phyloP scores from a whole-genome alignment of 1,140 invertebrate species.

The Phenacoccus solenopsis region DNA sequence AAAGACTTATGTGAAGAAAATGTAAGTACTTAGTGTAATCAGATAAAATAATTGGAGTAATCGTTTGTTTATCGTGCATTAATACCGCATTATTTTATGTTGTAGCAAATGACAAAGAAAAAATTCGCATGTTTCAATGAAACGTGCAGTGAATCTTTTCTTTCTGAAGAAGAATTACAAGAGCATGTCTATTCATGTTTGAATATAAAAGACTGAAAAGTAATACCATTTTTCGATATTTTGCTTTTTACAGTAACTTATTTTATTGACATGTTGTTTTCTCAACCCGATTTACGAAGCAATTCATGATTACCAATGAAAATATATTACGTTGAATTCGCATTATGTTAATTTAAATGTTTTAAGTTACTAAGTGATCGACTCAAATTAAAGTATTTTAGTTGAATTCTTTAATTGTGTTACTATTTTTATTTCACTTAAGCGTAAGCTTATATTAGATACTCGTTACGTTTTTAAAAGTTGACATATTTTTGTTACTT shows the following conservation, averaged over 20 bases:
- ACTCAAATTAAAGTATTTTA: not conserved
- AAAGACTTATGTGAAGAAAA: not conserved
- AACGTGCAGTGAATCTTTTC: not conserved
- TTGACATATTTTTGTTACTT: not conserved
- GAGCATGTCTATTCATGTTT: not conserved
- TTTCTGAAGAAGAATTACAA: constrained; percentile 9
- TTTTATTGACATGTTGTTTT: constrained; percentile 1
- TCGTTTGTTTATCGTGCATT: not conserved
- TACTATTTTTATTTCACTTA: not conserved
- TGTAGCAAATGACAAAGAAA: not conserved
- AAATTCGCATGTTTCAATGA: not conserved
- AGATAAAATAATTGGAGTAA: not conserved
- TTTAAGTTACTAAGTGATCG: not conserved
- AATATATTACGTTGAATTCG: too few relatives aligned
- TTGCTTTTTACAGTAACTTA: not conserved
- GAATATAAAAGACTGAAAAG: constrained; percentile 4
- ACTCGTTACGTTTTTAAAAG: not conserved
- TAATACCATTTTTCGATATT: constrained; percentile 5
- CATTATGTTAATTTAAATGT: not conserved
- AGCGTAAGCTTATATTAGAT: not conserved
- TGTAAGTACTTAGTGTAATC: not conserved
- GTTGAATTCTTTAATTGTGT: not conserved
- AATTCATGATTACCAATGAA: constrained; percentile 8
- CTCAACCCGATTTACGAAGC: not conserved
- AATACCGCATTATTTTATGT: not conserved